These are phyloP conservation scores for Rutilus rutilus DNA, from an alignment of 2,113 vertebrate species.

Conservation along the genomic window DNA sequence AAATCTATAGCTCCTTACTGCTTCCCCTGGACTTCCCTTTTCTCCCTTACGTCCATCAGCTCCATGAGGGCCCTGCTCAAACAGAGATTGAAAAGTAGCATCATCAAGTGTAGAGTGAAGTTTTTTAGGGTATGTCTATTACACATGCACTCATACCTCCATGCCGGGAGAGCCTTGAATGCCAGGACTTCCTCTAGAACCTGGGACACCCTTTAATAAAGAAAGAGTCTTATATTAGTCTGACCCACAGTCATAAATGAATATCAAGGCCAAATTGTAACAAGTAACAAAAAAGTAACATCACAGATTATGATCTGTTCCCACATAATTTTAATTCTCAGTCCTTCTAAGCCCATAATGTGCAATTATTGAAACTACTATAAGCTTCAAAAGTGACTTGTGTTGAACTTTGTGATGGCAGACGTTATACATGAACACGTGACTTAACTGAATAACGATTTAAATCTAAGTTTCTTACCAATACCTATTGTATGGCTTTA, in stretches of 20 bases:
- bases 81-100: constrained; percentile 50
- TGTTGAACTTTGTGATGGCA: not conserved
- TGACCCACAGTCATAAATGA: not conserved
- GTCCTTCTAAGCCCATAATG: not conserved
- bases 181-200: constrained; percentile 82
- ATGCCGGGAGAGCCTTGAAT: constrained; percentile 82
- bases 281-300: not conserved
- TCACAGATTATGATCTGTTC: not conserved
- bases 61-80: constrained; percentile 81
- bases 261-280: not conserved
- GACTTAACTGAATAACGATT: not conserved
- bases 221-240: not conserved
- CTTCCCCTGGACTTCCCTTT: constrained; percentile 81
- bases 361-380: not conserved
- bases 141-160: constrained; percentile 74
- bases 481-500: not conserved
- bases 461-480: too few species aligned
- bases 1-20: constrained; percentile 75
- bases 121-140: not conserved
- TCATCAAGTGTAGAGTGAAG: not conserved
- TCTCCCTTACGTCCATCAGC: constrained; percentile 87
- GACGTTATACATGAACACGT: not conserved
- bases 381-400: not conserved
- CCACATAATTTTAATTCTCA: not conserved
- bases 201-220: constrained; percentile 83